phyloP scores from a whole-genome alignment of 2,797 vertebrate genomes.

The Chrosomus eos region DNA sequence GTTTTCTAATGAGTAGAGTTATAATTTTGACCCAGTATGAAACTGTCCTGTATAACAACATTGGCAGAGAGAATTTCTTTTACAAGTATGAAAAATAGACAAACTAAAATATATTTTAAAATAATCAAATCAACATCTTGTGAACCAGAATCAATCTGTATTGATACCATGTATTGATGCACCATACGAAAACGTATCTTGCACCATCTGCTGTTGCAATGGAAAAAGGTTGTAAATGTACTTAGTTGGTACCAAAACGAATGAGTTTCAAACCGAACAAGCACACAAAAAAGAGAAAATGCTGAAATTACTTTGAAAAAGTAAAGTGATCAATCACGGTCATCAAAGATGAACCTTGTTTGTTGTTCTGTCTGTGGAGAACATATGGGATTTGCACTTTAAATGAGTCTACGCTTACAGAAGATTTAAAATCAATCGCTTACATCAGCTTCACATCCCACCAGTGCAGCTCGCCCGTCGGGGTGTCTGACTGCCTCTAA shows the following conservation, averaged over 20 bases:
- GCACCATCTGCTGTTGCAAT: neutral
- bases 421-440: constrained; percentile 42
- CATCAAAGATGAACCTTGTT: neutral
- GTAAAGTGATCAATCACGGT: neutral
- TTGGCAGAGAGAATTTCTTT: neutral
- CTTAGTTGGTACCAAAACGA: neutral
- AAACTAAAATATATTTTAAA: neutral
- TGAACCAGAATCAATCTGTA: neutral
- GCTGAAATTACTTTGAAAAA: neutral
- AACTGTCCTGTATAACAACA: neutral
- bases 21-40: neutral
- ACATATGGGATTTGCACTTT: constrained; percentile 42
- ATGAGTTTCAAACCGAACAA: neutral
- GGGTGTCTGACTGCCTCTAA: constrained; percentile 43
- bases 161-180: neutral
- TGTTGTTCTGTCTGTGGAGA: constrained; percentile 21
- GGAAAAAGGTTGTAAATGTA: too few species aligned
- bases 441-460: constrained; percentile 23
- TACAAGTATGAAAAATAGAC: too few species aligned
- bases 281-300: neutral
- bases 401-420: constrained; percentile 1
- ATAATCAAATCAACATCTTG: neutral
- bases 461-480: neutral
- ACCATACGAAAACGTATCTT: neutral
- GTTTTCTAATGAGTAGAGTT: neutral